phyloP scores from a whole-genome alignment of 2,888 invertebrate species.

The Cephalotes varians region DNA sequence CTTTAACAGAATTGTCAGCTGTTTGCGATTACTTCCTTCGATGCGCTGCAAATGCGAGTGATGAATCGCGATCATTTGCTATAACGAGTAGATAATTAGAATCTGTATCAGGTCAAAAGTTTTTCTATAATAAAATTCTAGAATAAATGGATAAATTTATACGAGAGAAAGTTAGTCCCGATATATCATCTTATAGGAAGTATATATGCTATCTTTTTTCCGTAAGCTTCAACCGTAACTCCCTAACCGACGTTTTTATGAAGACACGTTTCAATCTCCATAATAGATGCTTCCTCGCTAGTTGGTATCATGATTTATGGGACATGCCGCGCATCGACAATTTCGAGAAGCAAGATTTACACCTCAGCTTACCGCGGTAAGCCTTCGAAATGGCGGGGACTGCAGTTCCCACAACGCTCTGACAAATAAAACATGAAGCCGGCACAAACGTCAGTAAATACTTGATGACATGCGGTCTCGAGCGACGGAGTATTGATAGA shows the following conservation, averaged over 20 bases:
- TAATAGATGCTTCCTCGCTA: constrained; percentile 17
- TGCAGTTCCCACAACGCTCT: constrained; percentile 37
- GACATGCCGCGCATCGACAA: constrained; percentile 26
- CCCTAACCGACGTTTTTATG: constrained; percentile 10
- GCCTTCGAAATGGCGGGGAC: constrained; percentile 8
- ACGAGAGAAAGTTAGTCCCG: neutral
- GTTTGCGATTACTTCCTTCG: constrained; percentile 8
- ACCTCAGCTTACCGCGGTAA: constrained; percentile 1
- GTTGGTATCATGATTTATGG: constrained; percentile 35
- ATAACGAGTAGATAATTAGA: constrained; percentile 5
- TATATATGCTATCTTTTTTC: neutral
- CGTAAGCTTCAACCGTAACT: neutral
- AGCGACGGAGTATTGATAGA: constrained; percentile 65
- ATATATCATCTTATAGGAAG: neutral
- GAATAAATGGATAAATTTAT: neutral
- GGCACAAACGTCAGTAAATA: constrained; percentile 71
- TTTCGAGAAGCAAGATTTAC: constrained; percentile 56
- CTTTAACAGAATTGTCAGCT: constrained; percentile 30
- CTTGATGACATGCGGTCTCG: constrained; percentile 64
- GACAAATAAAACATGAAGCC: constrained; percentile 61
- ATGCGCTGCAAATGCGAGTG: neutral
- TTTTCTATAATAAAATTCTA: neutral
- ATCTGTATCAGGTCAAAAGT: neutral
- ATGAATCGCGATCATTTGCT: neutral
- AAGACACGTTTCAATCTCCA: constrained; percentile 30